phyloP scores from a whole-genome alignment of 2,113 vertebrate species.

The Pelecanoides urinatrix region DNA sequence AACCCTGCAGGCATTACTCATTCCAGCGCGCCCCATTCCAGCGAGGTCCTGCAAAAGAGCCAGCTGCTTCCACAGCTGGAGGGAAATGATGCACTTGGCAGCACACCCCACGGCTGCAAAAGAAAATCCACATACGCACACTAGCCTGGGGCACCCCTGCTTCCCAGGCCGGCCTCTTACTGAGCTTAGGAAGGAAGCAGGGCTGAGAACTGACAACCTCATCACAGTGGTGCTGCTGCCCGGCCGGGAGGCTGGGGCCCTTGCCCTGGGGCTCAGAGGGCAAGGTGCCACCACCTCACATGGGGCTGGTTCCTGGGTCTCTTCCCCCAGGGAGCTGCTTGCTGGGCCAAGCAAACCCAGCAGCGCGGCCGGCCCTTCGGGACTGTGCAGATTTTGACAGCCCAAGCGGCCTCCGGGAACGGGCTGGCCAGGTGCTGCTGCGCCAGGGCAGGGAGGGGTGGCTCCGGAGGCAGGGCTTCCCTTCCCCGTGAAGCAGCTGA shows the following conservation, averaged over 20 bases:
- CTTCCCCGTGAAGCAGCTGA: not conserved
- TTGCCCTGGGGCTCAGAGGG: not conserved
- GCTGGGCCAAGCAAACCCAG: not conserved
- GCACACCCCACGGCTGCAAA: rapidly evolving
- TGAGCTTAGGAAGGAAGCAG: not conserved
- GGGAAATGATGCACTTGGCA: not conserved
- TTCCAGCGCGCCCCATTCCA: rapidly evolving
- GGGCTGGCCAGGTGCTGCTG: not conserved
- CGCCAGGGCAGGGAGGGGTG: not conserved
- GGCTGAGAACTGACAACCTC: not conserved
- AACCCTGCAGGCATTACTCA: not conserved
- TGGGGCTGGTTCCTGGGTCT: not conserved
- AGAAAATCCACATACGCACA: not conserved
- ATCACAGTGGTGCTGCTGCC: not conserved
- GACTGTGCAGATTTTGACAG: not conserved
- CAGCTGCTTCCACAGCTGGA: not conserved
- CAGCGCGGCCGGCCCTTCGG: rapidly evolving
- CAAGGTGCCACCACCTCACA: not conserved
- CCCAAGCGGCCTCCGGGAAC: not conserved
- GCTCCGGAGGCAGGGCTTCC: not conserved
- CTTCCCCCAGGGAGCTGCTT: not conserved
- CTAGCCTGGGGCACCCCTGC: not conserved
- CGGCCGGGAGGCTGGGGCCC: not conserved
- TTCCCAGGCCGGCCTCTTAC: not conserved
- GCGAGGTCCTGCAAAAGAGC: not conserved